phyloP scores from a whole-genome alignment of 1,140 invertebrate genomes.

The Drepana arcuata region DNA sequence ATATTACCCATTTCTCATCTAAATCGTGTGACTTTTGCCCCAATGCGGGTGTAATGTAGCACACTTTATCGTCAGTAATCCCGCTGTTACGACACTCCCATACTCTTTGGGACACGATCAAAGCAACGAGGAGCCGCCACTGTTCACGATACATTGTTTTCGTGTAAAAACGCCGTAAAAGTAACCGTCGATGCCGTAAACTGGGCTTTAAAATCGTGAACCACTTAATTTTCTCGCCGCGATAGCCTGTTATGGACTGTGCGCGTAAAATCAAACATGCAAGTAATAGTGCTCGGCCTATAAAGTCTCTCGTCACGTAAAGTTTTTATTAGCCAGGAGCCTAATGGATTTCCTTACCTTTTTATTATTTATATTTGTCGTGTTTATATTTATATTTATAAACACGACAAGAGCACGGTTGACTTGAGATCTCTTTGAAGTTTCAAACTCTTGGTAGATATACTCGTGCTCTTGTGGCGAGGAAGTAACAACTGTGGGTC shows the following conservation, averaged over 20 bases:
- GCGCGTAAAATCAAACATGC: conserved; percentile 25
- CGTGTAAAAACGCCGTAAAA: conserved; percentile 51
- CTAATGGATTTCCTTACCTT: conserved; percentile 19
- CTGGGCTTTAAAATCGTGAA: conserved; percentile 30
- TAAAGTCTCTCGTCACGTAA: conserved; percentile 14
- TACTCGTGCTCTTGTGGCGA: conserved; percentile 6
- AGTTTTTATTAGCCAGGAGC: conserved; percentile 20
- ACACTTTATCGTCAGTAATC: conserved; percentile 53
- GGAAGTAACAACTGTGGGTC: conserved; percentile 11
- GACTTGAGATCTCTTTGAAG: conserved; percentile 27
- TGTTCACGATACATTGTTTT: conserved; percentile 27
- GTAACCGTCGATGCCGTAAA: conserved; percentile 21
- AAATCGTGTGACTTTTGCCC: conserved; percentile 45
- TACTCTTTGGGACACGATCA: conserved; percentile 21
- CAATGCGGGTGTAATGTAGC: conserved; percentile 40
- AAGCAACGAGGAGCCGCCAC: conserved; percentile 10
- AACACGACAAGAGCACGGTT: conserved; percentile 22
- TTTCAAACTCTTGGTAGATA: conserved; percentile 10
- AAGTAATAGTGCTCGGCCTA: conserved; percentile 6
- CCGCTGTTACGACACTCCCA: conserved; percentile 22
- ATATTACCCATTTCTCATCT: conserved; percentile 47
- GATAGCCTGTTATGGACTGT: conserved; percentile 19
- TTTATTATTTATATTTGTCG: conserved; percentile 27
- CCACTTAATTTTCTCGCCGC: conserved; percentile 31
- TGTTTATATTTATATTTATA: no score